Evolutionary conservation across 2,113 vertebrate genomes (phyloP), one percentile per base, ranked within the genome.

Genomic region (Microcebus murinus): DNA sequence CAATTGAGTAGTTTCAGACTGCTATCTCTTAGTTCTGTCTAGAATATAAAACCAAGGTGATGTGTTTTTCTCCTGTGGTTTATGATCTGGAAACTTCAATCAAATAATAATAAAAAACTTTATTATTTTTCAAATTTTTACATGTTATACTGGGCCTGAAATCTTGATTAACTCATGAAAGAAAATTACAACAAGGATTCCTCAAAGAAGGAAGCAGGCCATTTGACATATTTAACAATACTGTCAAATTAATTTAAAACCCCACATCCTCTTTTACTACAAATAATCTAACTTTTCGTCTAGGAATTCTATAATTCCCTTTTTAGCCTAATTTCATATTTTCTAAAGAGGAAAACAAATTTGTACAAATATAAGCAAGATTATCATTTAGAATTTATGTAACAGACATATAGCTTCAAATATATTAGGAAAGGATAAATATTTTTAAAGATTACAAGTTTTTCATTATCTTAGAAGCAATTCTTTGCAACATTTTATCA

Each of bases 51-150:
- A 13, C 11, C 7, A 67, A 86, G 34, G 7, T n/a, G 3, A 21
- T 70, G 0, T 52, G 6, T 23, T 82, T 94, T 85, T 76, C 31
- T 86, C 11, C 68, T 34, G 65, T 65, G 52, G 52, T 20, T 93
- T 96, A 88, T 95, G 45, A 4, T 55, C 29, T 91, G 48, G 90
- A 96, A 98, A 94, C 23, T 25, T 71, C 8, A 36, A 77, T 27
- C 34, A 68, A 1, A 0, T 36, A 71, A 6, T 79, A 86, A 74
- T 39, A 25, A 89, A 27, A 92, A 73, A 63, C 23, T 57, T 34
- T 52, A 52, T 29, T 93, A 36, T 85, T 79, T 79, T 95, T 95
- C 68, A 80, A 95, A 86, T 20, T 45, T 90, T 57, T 71, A 11
- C 36, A 3, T 55, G 14, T 92, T 82, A 65, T 15, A 23, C 3